phyloP scores from a whole-genome alignment of 2,113 vertebrate genomes.

The Circaetus gallicus region DNA sequence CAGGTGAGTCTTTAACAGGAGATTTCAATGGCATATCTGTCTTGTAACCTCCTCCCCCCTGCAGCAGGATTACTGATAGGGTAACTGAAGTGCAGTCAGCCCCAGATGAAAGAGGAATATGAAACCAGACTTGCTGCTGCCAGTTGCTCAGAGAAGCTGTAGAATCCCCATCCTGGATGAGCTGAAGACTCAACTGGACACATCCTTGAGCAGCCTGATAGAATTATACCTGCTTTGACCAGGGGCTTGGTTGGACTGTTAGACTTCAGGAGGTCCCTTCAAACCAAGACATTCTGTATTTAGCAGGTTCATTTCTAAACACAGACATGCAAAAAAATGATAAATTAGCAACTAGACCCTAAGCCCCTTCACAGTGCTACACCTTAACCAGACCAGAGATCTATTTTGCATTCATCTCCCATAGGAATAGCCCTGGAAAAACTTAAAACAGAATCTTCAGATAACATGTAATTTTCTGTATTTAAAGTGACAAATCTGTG shows the following conservation, averaged over 20 bases:
- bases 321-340: accelerated
- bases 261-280: neutral
- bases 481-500: neutral
- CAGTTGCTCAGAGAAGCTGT: neutral
- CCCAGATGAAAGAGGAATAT: neutral
- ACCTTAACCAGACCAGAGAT: neutral
- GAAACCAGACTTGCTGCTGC: accelerated
- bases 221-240: neutral
- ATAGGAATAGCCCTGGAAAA: neutral
- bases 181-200: neutral
- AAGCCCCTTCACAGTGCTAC: too few relatives aligned
- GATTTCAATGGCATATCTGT: accelerated
- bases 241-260: too few relatives aligned
- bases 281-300: accelerated
- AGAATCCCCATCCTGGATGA: neutral
- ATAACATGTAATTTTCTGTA: neutral
- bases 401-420: neutral
- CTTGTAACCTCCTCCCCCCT: neutral
- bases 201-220: accelerated
- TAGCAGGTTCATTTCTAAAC: neutral
- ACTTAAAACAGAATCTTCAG: neutral
- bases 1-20: neutral
- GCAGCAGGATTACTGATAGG: neutral
- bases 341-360: neutral
- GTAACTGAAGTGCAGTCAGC: too few relatives aligned